Percentiles rank a stretch among this genome's conserved stretches.
These are phyloP conservation scores for Mesorhabditis spiculigera DNA, from an alignment of 2,888 invertebrate species.

Conservation along the genomic window DNA sequence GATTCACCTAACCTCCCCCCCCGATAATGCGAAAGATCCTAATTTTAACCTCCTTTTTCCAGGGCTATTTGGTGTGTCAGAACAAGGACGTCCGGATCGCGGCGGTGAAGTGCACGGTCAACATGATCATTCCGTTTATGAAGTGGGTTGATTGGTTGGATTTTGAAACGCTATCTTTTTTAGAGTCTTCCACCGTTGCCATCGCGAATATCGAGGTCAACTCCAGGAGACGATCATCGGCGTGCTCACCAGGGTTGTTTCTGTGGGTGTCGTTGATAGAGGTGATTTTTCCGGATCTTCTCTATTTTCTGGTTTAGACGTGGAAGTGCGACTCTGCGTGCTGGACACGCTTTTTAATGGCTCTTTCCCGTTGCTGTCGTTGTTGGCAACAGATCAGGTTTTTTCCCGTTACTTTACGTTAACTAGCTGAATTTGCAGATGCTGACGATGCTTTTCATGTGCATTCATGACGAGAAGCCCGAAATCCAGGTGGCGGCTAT, in stretches of 20 bases:
- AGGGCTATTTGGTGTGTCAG: constrained; percentile 73
- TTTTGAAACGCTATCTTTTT: background rate
- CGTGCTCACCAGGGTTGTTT: constrained; percentile 82
- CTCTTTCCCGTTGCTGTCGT: too few species aligned
- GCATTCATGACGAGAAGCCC: constrained; percentile 81
- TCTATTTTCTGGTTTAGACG: constrained; percentile 66
- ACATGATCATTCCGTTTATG: constrained; percentile 79
- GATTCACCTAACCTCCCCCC: too few species aligned
- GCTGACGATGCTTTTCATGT: constrained; percentile 83
- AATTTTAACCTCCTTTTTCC: constrained; percentile 11
- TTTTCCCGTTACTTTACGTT: too few species aligned
- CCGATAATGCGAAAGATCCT: too few species aligned
- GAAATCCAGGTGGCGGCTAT: constrained; percentile 42
- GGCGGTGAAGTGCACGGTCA: constrained; percentile 88
- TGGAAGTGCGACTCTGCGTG: constrained; percentile 88
- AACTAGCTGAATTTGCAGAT: constrained; percentile 70
- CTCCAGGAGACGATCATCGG: constrained; percentile 82
- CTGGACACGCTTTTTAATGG: constrained; percentile 71
- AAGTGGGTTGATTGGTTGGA: constrained; percentile 53
- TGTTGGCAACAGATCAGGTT: background rate
- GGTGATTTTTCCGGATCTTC: constrained; percentile 59
- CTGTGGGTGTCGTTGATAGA: constrained; percentile 89
- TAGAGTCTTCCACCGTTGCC: constrained; percentile 23
- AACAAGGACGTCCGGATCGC: constrained; percentile 86
- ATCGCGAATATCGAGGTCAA: constrained; percentile 29